Conservation (phyloP, 2,888 invertebrate genomes). For the Xestobium rufovillosum region DNA sequence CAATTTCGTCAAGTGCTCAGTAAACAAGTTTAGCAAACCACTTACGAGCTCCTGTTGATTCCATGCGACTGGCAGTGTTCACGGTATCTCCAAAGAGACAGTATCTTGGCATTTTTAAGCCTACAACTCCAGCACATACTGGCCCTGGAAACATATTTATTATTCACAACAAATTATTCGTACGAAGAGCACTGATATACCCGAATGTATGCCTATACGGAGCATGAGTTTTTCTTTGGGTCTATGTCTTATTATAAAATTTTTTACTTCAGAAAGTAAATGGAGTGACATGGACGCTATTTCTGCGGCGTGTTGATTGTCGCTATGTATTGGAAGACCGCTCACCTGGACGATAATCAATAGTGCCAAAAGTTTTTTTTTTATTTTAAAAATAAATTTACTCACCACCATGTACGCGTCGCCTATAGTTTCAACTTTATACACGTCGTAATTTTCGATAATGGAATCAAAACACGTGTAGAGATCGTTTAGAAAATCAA, state of each 20-base stretch:
- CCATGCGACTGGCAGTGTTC: conserved; percentile 83
- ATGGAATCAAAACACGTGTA: conserved; percentile 94
- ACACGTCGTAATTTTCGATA: conserved; percentile 85
- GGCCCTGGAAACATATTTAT: conserved; percentile 60
- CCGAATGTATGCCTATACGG: conserved; percentile 86
- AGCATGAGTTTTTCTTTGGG: conserved; percentile 77
- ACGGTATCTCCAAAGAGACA: conserved; percentile 91
- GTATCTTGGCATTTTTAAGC: conserved; percentile 88
- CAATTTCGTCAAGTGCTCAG: too few species aligned
- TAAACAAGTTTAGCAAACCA: too few species aligned
- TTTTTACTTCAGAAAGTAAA: conserved; percentile 72
- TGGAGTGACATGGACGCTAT: conserved; percentile 90
- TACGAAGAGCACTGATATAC: too few species aligned
- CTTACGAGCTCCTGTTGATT: conserved; percentile 74
- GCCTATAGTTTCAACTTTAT: conserved; percentile 90
- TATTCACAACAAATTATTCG: too few species aligned
- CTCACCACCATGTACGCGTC: conserved; percentile 89
- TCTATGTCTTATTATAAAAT: conserved; percentile 82
- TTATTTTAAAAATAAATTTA: conserved; percentile 27
- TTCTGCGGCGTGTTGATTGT: conserved; percentile 84
- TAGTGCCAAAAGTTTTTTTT: too few species aligned
- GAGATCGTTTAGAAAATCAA: conserved; percentile 86
- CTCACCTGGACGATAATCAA: conserved; percentile 52
- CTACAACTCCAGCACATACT: conserved; percentile 88
- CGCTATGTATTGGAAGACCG: conserved; percentile 83